Base-by-base conservation (phyloP, 2,888 invertebrate species). In the Eristalis pertinax region DNA sequence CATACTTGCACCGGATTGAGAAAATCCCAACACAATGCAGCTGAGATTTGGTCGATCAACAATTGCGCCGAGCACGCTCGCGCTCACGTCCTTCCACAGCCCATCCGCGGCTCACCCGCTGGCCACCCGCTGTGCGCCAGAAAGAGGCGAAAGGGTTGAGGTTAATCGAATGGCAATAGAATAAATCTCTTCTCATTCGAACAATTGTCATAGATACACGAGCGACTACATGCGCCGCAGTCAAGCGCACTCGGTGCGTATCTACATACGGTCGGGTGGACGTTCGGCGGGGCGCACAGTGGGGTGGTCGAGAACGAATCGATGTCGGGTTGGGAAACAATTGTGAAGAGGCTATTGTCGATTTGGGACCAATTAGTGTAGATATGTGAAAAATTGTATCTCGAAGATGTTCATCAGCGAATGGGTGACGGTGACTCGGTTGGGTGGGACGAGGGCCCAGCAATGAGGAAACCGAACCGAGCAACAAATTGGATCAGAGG, bases 81-180 rank as follows among this genome's bases (percentile, higher is more conserved):
- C 22, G 70, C 70, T 72, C 76, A 62, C 76, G 15, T n/a, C 62
- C 62, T n/a, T n/a, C n/a, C 8, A 13, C 29, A 13, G 26, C 10
- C 63, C 32, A 11, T 24, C 60, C n/a, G 13, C 26, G 7, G 2
- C 10, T 0, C 26, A 62, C 62, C 15, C 62, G 8, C 29, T 32
- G 58, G n/a, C 24, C 10, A 35, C 35, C 35, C 35, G 35, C 35
- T 38, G 38, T 1, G 11, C 10, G 4, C 2, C 29, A 13, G 19
- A 2, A 13, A 70, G 41, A 69, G 60, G 67, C 83, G 72, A 82
- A 82, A 82, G 75, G 86, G 82, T 86, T 86, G 86, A 86, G 86
- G 86, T 86, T 86, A 86, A 86, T 86, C 82, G 86, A 82, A 82
- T 86, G 86, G 86, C 83, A 86, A 86, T 86, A 70, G 78, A 86